Conservation (phyloP, 2,888 invertebrate genomes). For the Xestia xanthographa region DNA sequence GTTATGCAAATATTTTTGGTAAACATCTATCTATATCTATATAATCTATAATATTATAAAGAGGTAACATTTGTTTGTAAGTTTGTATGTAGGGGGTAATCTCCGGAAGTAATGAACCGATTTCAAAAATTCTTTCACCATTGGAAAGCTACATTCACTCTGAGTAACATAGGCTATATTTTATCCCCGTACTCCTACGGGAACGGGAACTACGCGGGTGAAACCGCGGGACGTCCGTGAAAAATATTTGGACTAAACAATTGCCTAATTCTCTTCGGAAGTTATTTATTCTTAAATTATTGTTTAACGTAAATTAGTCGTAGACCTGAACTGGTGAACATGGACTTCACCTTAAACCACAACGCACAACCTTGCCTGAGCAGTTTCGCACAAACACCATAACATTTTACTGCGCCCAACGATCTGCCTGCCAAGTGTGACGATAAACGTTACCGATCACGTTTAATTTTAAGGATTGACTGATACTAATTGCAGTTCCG, state of each 20-base stretch:
- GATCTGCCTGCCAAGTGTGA: constrained; percentile 45
- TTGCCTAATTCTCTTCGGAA: neutral
- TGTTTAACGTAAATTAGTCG: neutral
- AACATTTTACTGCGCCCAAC: constrained; percentile 44
- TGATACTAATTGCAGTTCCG: neutral
- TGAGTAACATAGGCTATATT: too few species aligned
- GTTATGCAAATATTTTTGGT: neutral
- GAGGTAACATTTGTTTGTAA: too few species aligned
- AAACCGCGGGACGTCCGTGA: too few species aligned
- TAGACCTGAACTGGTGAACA: constrained; percentile 16
- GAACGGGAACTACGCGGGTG: too few species aligned
- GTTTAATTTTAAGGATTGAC: constrained; percentile 19
- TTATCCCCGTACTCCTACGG: too few species aligned
- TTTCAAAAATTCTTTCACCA: too few species aligned
- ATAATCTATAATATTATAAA: too few species aligned
- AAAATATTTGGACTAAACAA: neutral
- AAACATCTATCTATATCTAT: too few species aligned
- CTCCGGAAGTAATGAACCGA: too few species aligned
- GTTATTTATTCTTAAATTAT: neutral
- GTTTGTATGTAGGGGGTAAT: too few species aligned
- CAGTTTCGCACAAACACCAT: constrained; percentile 49
- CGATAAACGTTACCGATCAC: constrained; percentile 22
- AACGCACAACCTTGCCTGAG: constrained; percentile 43
- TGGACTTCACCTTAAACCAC: constrained; percentile 37
- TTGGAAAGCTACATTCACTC: too few species aligned